A percentile compares a stretch with the other conserved stretches of the same genome.
Evolutionary conservation across 1,140 invertebrate genomes (phyloP).

Genomic region (Yoshiicerus persimilis): DNA sequence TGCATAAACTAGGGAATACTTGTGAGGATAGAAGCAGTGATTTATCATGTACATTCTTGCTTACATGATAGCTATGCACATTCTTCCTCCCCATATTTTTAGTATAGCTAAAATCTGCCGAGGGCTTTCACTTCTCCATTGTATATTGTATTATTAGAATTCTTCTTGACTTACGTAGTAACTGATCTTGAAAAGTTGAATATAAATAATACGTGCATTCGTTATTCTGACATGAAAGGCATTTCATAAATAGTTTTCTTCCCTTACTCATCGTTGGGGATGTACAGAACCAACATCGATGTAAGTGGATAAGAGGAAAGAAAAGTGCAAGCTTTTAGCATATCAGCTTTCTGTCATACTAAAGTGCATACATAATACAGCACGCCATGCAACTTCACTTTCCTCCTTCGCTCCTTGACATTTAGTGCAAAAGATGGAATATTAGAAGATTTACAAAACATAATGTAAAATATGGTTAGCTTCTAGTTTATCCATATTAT

Average conservation of each 20-base stretch:
- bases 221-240: background rate
- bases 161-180: background rate
- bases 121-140: background rate
- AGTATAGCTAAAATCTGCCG: no score
- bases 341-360: background rate
- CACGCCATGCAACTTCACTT: background rate
- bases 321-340: background rate
- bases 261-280: background rate
- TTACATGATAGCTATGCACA: no score
- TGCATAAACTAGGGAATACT: no score
- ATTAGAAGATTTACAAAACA: background rate
- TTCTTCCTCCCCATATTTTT: no score
- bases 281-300: no score
- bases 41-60: no score
- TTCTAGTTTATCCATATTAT: no score
- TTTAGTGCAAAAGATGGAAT: background rate
- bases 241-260: background rate
- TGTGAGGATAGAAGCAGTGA: no score
- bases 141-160: background rate
- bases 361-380: background rate
- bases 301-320: no score
- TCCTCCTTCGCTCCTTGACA: background rate
- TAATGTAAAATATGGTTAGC: background rate
- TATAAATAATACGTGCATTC: no score
- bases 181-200: background rate